A percentile compares a stretch with the other conserved stretches of the same genome.
phyloP scores from a whole-genome alignment of 2,888 invertebrate genomes.

The Drosophila formosana region DNA sequence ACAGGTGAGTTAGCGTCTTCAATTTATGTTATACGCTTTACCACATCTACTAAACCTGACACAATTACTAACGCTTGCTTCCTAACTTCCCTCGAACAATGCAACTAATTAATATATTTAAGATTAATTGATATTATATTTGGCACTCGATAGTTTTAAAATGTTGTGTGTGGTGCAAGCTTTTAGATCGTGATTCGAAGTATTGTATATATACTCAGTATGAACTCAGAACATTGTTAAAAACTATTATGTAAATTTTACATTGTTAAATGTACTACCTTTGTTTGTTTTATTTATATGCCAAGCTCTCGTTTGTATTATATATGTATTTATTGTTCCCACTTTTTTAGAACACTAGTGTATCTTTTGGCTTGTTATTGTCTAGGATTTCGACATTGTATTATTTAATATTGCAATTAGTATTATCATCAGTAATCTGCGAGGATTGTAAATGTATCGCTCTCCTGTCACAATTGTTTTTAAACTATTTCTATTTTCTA shows the following conservation, averaged over 20 bases:
- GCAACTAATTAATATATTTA: conserved; percentile 4
- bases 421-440: conserved; percentile 13
- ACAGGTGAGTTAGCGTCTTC: conserved; percentile 80
- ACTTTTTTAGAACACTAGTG: conserved; percentile 14
- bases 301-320: conserved; percentile 44
- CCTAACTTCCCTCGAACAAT: conserved; percentile 30
- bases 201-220: conserved; percentile 17
- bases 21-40: conserved; percentile 2
- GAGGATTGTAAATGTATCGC: not conserved
- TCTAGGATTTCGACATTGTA: conserved; percentile 8
- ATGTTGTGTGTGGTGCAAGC: conserved; percentile 70
- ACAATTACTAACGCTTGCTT: conserved; percentile 66
- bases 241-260: conserved; percentile 11
- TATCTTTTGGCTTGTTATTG: conserved; percentile 24
- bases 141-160: conserved; percentile 21
- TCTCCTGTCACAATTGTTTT: not conserved
- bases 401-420: conserved; percentile 25
- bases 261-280: not conserved
- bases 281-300: conserved; percentile 39
- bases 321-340: conserved; percentile 35
- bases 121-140: conserved; percentile 9
- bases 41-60: conserved; percentile 47
- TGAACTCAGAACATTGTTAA: conserved; percentile 18
- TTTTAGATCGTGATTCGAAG: conserved; percentile 35
- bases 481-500: not conserved